Base-by-base conservation (phyloP, 2,113 vertebrate species). In the Noctilio leporinus region DNA sequence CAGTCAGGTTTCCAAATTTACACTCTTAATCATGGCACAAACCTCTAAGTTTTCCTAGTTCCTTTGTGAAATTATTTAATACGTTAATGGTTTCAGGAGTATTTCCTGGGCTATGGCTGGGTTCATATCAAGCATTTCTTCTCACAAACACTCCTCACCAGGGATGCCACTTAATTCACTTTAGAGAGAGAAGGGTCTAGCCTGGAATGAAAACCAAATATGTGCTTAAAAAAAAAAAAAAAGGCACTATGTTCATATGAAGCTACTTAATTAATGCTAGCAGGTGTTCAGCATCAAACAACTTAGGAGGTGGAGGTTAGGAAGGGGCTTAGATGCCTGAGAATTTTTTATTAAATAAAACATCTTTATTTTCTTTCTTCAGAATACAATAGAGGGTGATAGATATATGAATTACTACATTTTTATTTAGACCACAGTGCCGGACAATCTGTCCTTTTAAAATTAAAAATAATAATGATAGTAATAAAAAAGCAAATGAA, bases 51-150 rank as follows among this genome's bases (percentile, higher is more conserved):
- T 7, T 38, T 93, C 24, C 75, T 85, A 57, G 30, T 47, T 80
- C 40, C 53, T 89, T 70, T 90, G 45, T 90, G 59, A 95, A 95
- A 64, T 85, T 84, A 89, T 89, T 91, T 57, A 85, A 30, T 70
- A 45, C 62, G 26, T 62, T 75, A 81, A 4, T 70, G 17, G 24
- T 84, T 95, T 94, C 67, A 70, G n/a, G 30, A 91, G 59, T 90
- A 62, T 59, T 89, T 93, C 20, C n/a, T 93, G 80, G 69, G 47
- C 70, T 59, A 33, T 75, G 62, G 15, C 26, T 89, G 24, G 35
- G 28, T 78, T 91, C 73, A 26, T 82, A 75, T 3, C 43, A 96
- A 86, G 43, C 57, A 72, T 76, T 77, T n/a, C 89, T 91, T 65
- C 24, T 55, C 80, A 81, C 53, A 89, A 94, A 49, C 35, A 70